Base-by-base conservation (phyloP, 1,140 invertebrate genomes). In the Drosophila saltans region DNA sequence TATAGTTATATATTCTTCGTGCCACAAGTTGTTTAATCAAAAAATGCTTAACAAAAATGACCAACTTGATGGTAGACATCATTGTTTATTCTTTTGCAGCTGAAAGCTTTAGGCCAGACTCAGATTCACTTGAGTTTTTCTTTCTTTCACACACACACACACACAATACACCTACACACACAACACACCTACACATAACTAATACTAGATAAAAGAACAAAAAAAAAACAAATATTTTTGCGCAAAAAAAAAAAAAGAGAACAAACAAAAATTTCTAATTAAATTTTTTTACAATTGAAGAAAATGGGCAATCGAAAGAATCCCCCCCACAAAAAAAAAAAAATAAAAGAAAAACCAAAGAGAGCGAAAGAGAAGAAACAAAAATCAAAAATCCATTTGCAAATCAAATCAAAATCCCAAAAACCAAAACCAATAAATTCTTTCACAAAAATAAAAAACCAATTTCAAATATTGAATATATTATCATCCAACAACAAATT, bases 311-410 rank as follows among this genome's bases (percentile, higher is more conserved):
- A 33, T 66, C 57, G 40, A 70, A 57, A 69, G 62, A 68, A 55
- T 65, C 66, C 57, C 48, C 80, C 84, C 40, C 57, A 72, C 66
- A 85, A 36, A 16, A 16, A 16, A 16, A 16, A 16, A 16, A 16
- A 16, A 16, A 30, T 0, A 3, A 16, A 16, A 16, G 16, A 16
- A 16, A 36, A 66, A 73, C 66, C 77, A 81, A 90, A 90, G 86
- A 90, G 86, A 90, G 86, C 86, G 82, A 90, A 77, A 91, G 86
- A 90, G 88, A 91, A 90, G 82, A 90, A 90, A 91, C 80, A 73
- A 72, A 73, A 71, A 64, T 64, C 75, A 74, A 16, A 16, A 16
- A 66, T 83, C 73, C 85, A 89, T 85, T 90, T 90, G 75, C 70
- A 75, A 77, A 74, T 75, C 65, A 66, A 74, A 72, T 75, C 72